phyloP scores from a whole-genome alignment of 2,888 invertebrate species.

The Sinohyriopsis cumingii region DNA sequence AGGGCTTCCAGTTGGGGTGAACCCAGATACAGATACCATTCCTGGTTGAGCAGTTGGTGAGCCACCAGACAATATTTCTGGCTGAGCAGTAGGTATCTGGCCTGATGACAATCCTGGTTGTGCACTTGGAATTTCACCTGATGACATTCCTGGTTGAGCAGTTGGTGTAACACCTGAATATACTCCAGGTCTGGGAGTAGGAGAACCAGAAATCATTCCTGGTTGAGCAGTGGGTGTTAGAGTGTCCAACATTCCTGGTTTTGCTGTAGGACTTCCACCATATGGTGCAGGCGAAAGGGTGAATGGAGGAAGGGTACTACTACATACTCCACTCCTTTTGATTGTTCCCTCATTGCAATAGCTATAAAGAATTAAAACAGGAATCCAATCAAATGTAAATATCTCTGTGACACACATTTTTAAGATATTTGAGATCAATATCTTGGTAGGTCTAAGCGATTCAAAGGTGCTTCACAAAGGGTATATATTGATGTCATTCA shows the following conservation, averaged over 20 bases:
- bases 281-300: conserved; percentile 1
- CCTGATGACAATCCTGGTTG: conserved; percentile 16
- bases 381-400: not conserved
- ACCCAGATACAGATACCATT: not conserved
- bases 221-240: conserved; percentile 13
- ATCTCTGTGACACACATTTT: too few relatives aligned
- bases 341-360: conserved; percentile 65
- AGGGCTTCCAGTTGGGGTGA: too few relatives aligned
- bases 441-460: too few relatives aligned
- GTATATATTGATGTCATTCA: too few relatives aligned
- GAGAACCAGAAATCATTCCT: conserved; percentile 2
- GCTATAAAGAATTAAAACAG: conserved; percentile 37
- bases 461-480: too few relatives aligned
- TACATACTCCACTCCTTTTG: conserved; percentile 61
- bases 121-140: not conserved
- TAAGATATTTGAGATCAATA: too few relatives aligned
- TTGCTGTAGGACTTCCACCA: not conserved
- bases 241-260: conserved; percentile 1
- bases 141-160: conserved; percentile 1
- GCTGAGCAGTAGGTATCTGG: conserved; percentile 24
- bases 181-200: conserved; percentile 14
- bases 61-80: conserved; percentile 12
- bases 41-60: conserved; percentile 14
- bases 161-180: conserved; percentile 3
- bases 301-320: conserved; percentile 32